phyloP scores from a whole-genome alignment of 1,140 invertebrate species.

The Zophobas atratus region DNA sequence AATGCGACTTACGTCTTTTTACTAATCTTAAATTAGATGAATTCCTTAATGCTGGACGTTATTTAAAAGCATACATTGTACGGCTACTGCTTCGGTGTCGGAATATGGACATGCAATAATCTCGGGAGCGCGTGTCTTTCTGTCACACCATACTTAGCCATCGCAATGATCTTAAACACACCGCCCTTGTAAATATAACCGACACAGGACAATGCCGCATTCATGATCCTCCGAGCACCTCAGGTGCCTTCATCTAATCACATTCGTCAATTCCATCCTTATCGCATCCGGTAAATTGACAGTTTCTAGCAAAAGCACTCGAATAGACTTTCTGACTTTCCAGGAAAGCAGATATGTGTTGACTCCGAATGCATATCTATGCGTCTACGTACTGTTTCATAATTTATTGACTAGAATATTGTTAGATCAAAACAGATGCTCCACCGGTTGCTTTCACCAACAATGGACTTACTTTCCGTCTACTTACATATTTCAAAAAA shows the following conservation, averaged over 20 bases:
- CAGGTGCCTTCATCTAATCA: constrained; percentile 43
- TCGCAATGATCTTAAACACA: constrained; percentile 35
- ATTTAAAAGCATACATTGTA: constrained; percentile 21
- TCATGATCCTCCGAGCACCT: constrained; percentile 44
- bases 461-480: too few relatives aligned
- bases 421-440: constrained; percentile 11
- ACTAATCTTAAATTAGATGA: constrained; percentile 19
- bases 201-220: constrained; percentile 37
- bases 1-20: background rate
- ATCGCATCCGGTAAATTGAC: constrained; percentile 44
- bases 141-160: constrained; percentile 43
- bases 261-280: constrained; percentile 38
- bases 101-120: constrained; percentile 37
- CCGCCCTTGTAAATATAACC: constrained; percentile 44
- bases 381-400: background rate
- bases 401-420: constrained; percentile 13
- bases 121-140: constrained; percentile 34
- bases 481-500: too few relatives aligned
- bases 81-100: constrained; percentile 7
- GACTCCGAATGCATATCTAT: constrained; percentile 27
- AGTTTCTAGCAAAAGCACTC: constrained; percentile 19
- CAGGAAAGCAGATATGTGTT: constrained; percentile 11
- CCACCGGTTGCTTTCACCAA: too few relatives aligned
- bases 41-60: constrained; percentile 23
- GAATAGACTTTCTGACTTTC: constrained; percentile 28